Evolutionary conservation across 2,888 invertebrate genomes (phyloP).

Genomic region (Oscheius sp.): DNA sequence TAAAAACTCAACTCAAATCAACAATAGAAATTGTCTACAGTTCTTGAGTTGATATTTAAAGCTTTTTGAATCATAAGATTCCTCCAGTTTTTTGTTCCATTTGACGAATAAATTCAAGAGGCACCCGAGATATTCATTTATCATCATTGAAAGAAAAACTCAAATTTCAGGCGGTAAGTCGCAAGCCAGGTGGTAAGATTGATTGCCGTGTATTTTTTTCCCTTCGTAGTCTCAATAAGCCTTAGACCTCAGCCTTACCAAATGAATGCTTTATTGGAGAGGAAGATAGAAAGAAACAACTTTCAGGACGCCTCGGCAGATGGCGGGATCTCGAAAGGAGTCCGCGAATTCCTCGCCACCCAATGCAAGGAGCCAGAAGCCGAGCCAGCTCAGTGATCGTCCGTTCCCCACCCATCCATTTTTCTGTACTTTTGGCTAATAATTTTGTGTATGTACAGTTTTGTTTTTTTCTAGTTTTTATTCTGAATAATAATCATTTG

Average conservation of each 20-base stretch:
- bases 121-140: too few species aligned
- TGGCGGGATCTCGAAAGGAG: constrained; percentile 61
- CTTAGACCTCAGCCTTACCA: background rate
- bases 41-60: too few species aligned
- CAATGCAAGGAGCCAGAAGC: constrained; percentile 64
- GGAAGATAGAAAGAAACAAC: too few species aligned
- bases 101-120: too few species aligned
- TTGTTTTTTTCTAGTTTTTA: constrained; percentile 2
- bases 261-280: background rate
- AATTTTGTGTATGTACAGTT: constrained; percentile 23
- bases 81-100: too few species aligned
- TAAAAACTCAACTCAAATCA: too few species aligned
- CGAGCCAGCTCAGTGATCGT: background rate
- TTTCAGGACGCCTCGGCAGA: constrained; percentile 49
- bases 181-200: background rate
- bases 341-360: constrained; percentile 60
- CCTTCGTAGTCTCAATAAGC: background rate
- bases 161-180: constrained; percentile 1
- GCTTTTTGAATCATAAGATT: too few species aligned
- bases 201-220: background rate
- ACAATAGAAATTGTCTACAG: too few species aligned
- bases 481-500: constrained; percentile 8
- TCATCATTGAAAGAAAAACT: background rate
- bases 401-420: background rate
- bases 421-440: background rate